Percentiles rank a stretch among this genome's conserved stretches.
phyloP scores from a whole-genome alignment of 2,113 vertebrate genomes.

The Columba livia region DNA sequence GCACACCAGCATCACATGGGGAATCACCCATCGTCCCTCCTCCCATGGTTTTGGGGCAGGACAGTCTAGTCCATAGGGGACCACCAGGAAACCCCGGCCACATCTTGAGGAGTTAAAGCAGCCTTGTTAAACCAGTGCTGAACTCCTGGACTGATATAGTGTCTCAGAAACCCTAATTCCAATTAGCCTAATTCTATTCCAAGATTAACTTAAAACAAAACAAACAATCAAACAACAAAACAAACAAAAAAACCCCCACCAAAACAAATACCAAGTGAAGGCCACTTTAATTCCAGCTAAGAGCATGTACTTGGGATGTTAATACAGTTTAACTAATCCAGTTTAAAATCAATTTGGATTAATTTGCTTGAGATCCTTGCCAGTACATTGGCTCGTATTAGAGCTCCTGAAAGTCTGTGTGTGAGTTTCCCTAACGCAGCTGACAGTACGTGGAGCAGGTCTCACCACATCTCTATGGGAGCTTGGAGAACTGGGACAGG shows the following conservation, averaged over 20 bases:
- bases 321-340: not conserved
- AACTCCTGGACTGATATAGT: not conserved
- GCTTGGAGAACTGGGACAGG: not conserved
- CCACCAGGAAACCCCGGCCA: not conserved
- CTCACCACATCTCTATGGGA: rapidly evolving
- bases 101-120: not conserved
- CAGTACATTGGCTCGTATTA: not conserved
- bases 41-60: not conserved
- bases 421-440: not conserved
- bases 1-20: not conserved
- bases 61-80: not conserved
- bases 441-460: not conserved
- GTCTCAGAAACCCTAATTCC: not conserved
- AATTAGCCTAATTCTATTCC: not conserved
- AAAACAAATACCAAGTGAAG: not conserved
- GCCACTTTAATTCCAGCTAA: not conserved
- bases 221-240: no score
- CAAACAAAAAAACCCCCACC: no score
- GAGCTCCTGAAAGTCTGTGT: not conserved
- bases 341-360: slow-evolving; percentile 15
- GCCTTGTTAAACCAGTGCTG: not conserved
- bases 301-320: not conserved
- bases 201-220: not conserved
- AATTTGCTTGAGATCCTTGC: not conserved
- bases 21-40: not conserved